Evolutionary conservation across 2,797 vertebrate species (phyloP).

Genomic region (Pogonophryne albipinna): DNA sequence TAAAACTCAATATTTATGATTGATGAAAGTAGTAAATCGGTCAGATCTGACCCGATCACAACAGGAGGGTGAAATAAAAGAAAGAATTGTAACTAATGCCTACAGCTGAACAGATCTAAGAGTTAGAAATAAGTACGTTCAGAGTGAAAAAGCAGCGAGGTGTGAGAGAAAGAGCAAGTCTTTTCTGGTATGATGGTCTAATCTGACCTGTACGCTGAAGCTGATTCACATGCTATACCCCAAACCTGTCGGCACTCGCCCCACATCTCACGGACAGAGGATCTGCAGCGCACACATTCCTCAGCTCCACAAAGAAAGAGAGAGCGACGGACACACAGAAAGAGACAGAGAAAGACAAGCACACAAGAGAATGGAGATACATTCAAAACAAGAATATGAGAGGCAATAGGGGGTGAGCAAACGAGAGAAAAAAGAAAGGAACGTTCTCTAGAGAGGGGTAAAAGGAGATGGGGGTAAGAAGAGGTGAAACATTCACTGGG

Average conservation of each 20-base stretch:
- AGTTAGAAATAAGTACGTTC: conserved; percentile 30
- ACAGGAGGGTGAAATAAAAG: background rate
- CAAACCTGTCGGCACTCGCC: conserved; percentile 86
- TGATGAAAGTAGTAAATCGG: too few species aligned
- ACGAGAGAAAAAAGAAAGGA: conserved; percentile 35
- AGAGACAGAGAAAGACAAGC: conserved; percentile 29
- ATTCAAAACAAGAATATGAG: conserved; percentile 68
- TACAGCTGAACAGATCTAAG: background rate
- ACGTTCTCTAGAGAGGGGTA: conserved; percentile 34
- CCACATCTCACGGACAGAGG: conserved; percentile 78
- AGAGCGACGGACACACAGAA: conserved; percentile 39
- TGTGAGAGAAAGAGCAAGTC: conserved; percentile 48
- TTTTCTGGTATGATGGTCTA: conserved; percentile 77
- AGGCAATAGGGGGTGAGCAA: conserved; percentile 14
- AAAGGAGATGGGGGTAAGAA: conserved; percentile 54
- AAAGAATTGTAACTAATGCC: background rate
- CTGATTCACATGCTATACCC: conserved; percentile 79
- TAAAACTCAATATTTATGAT: too few species aligned
- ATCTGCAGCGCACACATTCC: conserved; percentile 80
- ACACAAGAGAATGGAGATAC: conserved; percentile 66
- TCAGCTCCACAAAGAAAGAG: conserved; percentile 60
- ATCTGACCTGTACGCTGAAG: conserved; percentile 78
- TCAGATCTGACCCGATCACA: too few species aligned
- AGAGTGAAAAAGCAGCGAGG: conserved; percentile 31
- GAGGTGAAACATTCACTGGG: conserved; percentile 65